Conservation (phyloP, 2,888 invertebrate species). For the Tinea trinotella region DNA sequence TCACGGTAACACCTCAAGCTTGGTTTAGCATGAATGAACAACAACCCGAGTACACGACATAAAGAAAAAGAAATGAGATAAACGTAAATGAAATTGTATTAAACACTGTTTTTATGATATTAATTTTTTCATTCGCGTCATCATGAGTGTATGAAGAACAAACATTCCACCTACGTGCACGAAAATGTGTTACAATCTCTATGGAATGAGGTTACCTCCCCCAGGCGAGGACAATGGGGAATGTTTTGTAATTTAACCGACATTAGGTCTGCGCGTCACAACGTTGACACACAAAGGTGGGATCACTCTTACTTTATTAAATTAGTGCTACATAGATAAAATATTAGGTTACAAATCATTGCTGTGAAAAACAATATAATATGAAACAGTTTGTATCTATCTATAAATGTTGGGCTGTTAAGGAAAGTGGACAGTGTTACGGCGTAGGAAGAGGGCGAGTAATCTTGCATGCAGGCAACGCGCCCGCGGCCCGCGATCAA, state of each 20-base stretch:
- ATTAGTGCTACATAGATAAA: too few relatives aligned
- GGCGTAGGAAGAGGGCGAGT: slow-evolving; percentile 9
- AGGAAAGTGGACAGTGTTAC: slow-evolving; percentile 44
- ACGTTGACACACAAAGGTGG: slow-evolving; percentile 30
- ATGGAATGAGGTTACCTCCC: slow-evolving; percentile 39
- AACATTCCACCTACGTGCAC: slow-evolving; percentile 23
- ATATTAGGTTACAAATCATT: too few relatives aligned
- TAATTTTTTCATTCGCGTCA: neutral
- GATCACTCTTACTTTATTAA: slow-evolving; percentile 29
- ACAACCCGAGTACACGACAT: neutral
- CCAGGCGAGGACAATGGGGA: slow-evolving; percentile 30
- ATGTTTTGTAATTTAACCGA: slow-evolving; percentile 44
- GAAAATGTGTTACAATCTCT: slow-evolving; percentile 30
- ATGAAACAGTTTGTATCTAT: too few relatives aligned
- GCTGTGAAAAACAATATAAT: neutral
- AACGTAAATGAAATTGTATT: neutral
- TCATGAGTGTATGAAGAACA: neutral
- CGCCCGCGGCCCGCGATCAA: slow-evolving; percentile 55
- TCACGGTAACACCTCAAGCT: neutral
- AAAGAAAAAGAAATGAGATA: neutral
- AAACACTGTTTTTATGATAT: too few relatives aligned
- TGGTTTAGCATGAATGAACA: neutral
- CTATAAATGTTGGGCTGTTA: slow-evolving; percentile 31
- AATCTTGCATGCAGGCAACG: slow-evolving; percentile 63
- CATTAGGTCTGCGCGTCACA: slow-evolving; percentile 33